A percentile compares a stretch with the other conserved stretches of the same genome.
Evolutionary conservation across 2,113 vertebrate genomes (phyloP).

Genomic region (Rhea pennata): DNA sequence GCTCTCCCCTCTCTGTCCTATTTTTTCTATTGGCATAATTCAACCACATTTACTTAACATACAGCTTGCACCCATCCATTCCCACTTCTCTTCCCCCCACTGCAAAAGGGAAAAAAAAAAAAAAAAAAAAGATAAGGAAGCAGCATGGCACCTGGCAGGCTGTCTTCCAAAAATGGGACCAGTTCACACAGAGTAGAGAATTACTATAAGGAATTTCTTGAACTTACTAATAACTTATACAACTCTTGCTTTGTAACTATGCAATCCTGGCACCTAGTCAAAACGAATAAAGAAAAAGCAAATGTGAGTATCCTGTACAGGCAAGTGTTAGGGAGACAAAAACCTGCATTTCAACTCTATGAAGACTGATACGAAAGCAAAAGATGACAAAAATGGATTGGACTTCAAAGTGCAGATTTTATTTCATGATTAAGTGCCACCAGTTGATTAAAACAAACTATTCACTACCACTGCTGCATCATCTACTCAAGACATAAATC

Average conservation of each 20-base stretch:
- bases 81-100: not conserved
- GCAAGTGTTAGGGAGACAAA: not conserved
- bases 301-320: not conserved
- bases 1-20: slow-evolving; percentile 12
- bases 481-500: not conserved
- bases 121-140: not conserved
- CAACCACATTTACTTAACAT: slow-evolving; percentile 18
- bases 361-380: not conserved
- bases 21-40: slow-evolving; percentile 1
- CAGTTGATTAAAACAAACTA: not conserved
- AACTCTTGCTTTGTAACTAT: not conserved
- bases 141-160: slow-evolving; percentile 11
- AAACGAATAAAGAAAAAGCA: not conserved
- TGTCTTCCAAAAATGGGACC: not conserved
- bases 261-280: not conserved
- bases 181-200: slow-evolving; percentile 6
- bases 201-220: slow-evolving; percentile 6
- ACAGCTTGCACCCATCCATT: not conserved
- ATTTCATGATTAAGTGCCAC: not conserved
- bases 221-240: slow-evolving; percentile 31
- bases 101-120: too few species aligned
- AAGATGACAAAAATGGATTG: not conserved
- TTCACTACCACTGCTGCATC: not conserved
- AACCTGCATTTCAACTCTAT: not conserved
- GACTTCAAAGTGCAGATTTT: not conserved